Evolutionary conservation across 2,797 vertebrate genomes (phyloP).

Genomic region (Mormyrus proboscirostris): DNA sequence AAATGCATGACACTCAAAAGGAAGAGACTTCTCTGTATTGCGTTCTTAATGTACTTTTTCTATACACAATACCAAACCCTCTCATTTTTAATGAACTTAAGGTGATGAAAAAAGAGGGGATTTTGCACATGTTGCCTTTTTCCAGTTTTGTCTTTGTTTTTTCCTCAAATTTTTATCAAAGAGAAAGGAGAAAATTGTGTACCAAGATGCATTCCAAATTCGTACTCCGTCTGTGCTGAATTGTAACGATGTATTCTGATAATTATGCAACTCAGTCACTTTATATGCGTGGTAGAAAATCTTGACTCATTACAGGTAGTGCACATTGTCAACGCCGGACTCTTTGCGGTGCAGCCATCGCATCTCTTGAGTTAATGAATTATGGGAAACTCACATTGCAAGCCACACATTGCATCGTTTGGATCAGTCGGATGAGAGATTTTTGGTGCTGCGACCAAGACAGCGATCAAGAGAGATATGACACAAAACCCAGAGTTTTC

Average conservation of each 20-base stretch:
- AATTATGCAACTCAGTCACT: conserved; percentile 90
- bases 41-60: conserved; percentile 53
- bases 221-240: conserved; percentile 72
- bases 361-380: conserved; percentile 21
- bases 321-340: conserved; percentile 32
- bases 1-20: conserved; percentile 62
- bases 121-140: conserved; percentile 73
- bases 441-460: neutral
- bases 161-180: conserved; percentile 45
- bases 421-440: conserved; percentile 23
- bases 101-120: conserved; percentile 62
- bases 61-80: conserved; percentile 48
- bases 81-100: conserved; percentile 54
- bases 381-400: conserved; percentile 25
- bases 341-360: conserved; percentile 30
- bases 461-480: neutral
- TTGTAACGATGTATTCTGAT: conserved; percentile 70
- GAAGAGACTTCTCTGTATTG: conserved; percentile 49
- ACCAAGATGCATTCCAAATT: conserved; percentile 90
- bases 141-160: conserved; percentile 55
- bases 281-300: conserved; percentile 71
- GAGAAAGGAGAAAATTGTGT: conserved; percentile 55
- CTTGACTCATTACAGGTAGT: conserved; percentile 46
- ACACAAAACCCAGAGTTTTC: neutral
- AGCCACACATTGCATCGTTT: conserved; percentile 13